Base-by-base conservation (phyloP, 2,113 vertebrate genomes). In the Neodon shergylaensis region DNA sequence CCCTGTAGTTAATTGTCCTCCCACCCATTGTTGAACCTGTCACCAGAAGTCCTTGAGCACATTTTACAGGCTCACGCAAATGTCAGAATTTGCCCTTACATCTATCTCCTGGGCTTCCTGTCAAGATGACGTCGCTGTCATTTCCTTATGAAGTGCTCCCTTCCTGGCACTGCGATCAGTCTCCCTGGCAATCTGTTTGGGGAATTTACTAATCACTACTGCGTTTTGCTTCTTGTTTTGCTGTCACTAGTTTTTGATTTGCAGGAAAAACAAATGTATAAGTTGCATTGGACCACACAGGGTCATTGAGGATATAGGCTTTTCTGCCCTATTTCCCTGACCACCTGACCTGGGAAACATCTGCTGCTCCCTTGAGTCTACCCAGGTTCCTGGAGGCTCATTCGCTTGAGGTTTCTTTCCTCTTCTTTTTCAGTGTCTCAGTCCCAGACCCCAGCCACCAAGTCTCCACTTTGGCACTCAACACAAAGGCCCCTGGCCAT, bases 341-440 rank as follows among this genome's bases (percentile, higher is more conserved):
- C 24, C 58, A 52, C 49, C 14, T 31, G 28, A 12, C 79, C 73
- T 9, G 6, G 1, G 24, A 3, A 8, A 61, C 5, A 44, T 16
- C 72, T 12, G 14, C 36, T 31, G 44, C 70, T 94, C 10, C 3
- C 44, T 26, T 17, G 12, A 36, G 19, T 86, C 88, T 49, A 10
- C 24, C 13, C 22, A 31, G 26, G 33, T 49, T 33, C 76, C 17
- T 9, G 17, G 4, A 28, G 26, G 3, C 28, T 61, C 22, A 36
- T 42, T n/a, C 7, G 8, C 7, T 33, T 10, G 6, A 0, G 33
- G 2, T 58, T 28, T 26, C 10, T 54, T 13, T 10, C 13, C 47
- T 72, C 47, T 22, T 47, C 31, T 13, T 49, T 49, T 49, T 77
- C 84, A 0, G 10, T 73, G 78, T n/a, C 82, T 74, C n/a, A 31